Conservation (phyloP, 1,140 invertebrate genomes). For the Metopolophium dirhodum region DNA sequence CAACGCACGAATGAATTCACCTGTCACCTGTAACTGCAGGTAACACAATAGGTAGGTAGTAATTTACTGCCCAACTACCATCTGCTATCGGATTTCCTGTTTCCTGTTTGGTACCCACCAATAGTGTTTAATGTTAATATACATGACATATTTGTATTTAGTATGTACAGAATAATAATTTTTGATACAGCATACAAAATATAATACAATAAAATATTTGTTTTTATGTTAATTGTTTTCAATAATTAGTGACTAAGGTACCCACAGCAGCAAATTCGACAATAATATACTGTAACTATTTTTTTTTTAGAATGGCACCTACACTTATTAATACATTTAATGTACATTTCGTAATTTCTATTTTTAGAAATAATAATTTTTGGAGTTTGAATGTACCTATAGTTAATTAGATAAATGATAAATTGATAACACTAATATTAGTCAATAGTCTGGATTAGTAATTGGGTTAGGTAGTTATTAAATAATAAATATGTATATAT, state of each 20-base stretch:
- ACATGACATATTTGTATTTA: background rate
- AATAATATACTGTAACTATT: background rate
- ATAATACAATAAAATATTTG: background rate
- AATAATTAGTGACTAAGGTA: background rate
- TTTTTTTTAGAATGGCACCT: too few species aligned
- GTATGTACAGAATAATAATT: background rate
- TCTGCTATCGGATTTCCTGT: constrained; percentile 55
- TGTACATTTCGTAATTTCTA: background rate
- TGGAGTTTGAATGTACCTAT: background rate
- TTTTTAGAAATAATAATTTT: background rate
- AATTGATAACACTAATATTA: too few species aligned
- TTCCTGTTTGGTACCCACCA: constrained; percentile 24
- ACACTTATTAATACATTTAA: background rate
- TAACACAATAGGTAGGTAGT: constrained; percentile 50
- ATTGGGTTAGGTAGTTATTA: too few species aligned
- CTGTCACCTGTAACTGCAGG: constrained; percentile 24
- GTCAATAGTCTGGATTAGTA: too few species aligned
- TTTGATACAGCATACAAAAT: background rate
- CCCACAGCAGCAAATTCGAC: background rate
- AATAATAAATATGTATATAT: too few species aligned
- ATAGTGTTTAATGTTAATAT: background rate
- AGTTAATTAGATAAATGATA: background rate
- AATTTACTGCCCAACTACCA: constrained; percentile 52
- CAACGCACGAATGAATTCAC: constrained; percentile 54
- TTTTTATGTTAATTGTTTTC: background rate